phyloP scores from a whole-genome alignment of 2,888 invertebrate species.

The Eupsilia transversa region DNA sequence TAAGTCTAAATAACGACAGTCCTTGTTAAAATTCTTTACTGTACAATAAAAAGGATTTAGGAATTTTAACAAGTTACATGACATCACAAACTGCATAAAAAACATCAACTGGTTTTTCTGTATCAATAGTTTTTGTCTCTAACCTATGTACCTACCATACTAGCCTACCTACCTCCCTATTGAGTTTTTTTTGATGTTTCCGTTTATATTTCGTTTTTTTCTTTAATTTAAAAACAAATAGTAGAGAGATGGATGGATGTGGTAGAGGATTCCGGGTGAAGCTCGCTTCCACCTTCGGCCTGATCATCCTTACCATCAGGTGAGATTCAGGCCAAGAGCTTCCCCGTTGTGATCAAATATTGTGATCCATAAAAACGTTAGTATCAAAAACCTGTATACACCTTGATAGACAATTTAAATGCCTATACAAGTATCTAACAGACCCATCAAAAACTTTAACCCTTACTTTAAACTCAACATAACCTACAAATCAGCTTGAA shows the following conservation, averaged over 20 bases:
- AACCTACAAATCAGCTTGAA: conserved; percentile 14
- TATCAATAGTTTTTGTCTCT: background rate
- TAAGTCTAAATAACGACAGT: background rate
- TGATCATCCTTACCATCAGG: no score
- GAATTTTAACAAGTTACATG: background rate
- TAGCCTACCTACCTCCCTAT: no score
- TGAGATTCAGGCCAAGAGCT: no score
- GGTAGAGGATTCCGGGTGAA: no score
- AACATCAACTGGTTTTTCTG: background rate
- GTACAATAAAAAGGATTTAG: background rate
- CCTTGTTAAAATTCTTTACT: background rate
- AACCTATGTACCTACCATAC: no score
- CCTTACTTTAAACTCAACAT: conserved; percentile 9
- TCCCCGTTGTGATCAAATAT: no score
- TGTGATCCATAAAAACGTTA: no score
- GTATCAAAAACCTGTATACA: background rate
- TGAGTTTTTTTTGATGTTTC: no score
- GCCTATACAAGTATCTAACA: background rate
- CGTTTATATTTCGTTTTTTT: no score
- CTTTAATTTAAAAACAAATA: no score
- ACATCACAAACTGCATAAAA: background rate
- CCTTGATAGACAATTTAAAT: background rate
- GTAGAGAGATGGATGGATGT: no score
- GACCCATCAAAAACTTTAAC: conserved; percentile 7
- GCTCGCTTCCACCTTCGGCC: no score